A percentile compares a stretch with the other conserved stretches of the same genome.
Evolutionary conservation across 1,140 invertebrate species (phyloP).

Genomic region (Heterodera schachtii): DNA sequence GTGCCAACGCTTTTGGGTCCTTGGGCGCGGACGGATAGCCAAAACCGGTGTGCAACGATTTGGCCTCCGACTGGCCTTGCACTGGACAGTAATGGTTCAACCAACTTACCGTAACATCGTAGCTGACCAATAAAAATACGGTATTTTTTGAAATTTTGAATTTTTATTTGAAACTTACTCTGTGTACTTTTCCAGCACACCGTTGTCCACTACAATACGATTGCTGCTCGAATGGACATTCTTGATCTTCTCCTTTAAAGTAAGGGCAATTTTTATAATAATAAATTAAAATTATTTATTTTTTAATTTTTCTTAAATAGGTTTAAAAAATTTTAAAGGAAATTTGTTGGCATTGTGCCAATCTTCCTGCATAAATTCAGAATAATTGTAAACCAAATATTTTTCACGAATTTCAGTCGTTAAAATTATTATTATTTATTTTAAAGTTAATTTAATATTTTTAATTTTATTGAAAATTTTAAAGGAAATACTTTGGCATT

Average conservation of each 20-base stretch:
- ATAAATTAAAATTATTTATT: too few relatives aligned
- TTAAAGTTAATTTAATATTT: too few relatives aligned
- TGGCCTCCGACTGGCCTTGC: conserved; percentile 45
- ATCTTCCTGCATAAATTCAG: too few relatives aligned
- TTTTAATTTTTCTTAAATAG: too few relatives aligned
- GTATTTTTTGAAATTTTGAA: not conserved
- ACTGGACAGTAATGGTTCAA: conserved; percentile 59
- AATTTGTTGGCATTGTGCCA: too few relatives aligned
- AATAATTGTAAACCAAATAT: too few relatives aligned
- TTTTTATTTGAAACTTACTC: conserved; percentile 42
- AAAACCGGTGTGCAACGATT: conserved; percentile 57
- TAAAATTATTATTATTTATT: too few relatives aligned
- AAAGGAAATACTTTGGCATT: too few relatives aligned
- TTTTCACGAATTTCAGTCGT: too few relatives aligned
- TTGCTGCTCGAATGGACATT: conserved; percentile 49
- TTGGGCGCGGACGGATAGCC: conserved; percentile 60
- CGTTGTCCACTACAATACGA: conserved; percentile 63
- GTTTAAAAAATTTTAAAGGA: too few relatives aligned
- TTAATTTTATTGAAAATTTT: too few relatives aligned
- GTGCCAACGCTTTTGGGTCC: conserved; percentile 49
- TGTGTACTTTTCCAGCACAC: conserved; percentile 63
- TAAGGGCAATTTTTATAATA: too few relatives aligned
- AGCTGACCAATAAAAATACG: conserved; percentile 40
- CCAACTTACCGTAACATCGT: conserved; percentile 61
- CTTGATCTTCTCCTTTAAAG: conserved; percentile 42